Conservation (phyloP, 2,888 invertebrate genomes). For the Orthosia incerta region DNA sequence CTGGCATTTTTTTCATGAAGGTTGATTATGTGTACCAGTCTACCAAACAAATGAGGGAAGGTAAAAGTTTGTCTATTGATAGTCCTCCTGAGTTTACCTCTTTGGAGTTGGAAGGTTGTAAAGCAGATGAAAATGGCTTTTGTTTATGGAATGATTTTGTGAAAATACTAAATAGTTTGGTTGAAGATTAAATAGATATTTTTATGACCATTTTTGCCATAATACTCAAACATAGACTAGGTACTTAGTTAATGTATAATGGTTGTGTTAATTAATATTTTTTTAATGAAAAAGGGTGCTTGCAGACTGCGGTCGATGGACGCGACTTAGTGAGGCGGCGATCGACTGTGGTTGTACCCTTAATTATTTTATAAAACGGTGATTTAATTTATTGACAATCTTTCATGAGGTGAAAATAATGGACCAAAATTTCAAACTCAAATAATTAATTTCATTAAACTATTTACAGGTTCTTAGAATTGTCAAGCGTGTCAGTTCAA, state of each 20-base stretch:
- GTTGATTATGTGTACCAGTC: constrained; percentile 83
- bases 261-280: not conserved
- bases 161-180: constrained; percentile 51
- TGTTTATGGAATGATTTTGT: constrained; percentile 82
- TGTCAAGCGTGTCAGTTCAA: too few species aligned
- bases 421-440: too few species aligned
- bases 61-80: constrained; percentile 70
- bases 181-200: not conserved
- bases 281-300: too few species aligned
- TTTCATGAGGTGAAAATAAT: too few species aligned
- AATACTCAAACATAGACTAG: too few species aligned
- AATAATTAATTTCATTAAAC: too few species aligned
- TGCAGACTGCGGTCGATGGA: too few species aligned
- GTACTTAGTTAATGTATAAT: not conserved
- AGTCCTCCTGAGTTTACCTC: constrained; percentile 77
- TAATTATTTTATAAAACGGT: too few species aligned
- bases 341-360: too few species aligned
- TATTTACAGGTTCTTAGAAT: too few species aligned
- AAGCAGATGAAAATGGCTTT: constrained; percentile 74
- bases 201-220: not conserved
- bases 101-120: constrained; percentile 78
- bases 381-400: too few species aligned
- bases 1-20: constrained; percentile 73
- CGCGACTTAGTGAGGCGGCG: too few species aligned
- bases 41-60: constrained; percentile 78